These are phyloP conservation scores for Peromyscus eremicus DNA, from an alignment of 2,797 vertebrate species.

Conservation along the genomic window DNA sequence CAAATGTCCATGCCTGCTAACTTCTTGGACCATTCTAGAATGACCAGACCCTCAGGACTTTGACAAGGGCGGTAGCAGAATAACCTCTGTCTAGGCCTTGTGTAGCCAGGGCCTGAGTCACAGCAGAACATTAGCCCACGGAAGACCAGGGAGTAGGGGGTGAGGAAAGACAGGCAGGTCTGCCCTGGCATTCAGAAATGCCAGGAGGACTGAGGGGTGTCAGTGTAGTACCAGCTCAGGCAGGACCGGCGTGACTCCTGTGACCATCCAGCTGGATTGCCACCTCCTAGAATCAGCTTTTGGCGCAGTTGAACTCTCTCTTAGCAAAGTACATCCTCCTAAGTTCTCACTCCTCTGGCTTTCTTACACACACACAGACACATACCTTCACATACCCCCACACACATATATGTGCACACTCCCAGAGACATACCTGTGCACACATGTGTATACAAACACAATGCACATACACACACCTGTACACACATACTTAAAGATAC, in stretches of 20 bases:
- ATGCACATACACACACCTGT: neutral
- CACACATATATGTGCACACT: neutral
- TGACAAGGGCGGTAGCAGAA: neutral
- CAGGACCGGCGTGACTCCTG: neutral
- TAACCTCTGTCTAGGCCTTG: neutral
- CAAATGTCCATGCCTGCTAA: neutral
- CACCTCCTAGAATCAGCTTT: neutral
- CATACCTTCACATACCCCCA: accelerated
- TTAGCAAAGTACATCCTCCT: neutral
- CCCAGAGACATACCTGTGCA: neutral
- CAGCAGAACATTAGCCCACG: neutral
- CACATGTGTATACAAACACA: accelerated
- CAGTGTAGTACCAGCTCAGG: neutral
- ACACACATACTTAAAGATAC: neutral
- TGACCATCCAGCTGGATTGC: neutral
- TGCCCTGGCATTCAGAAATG: neutral
- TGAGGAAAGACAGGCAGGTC: neutral
- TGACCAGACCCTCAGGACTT: neutral
- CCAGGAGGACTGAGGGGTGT: accelerated
- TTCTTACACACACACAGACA: neutral
- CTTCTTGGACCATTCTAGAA: neutral
- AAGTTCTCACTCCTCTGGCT: neutral
- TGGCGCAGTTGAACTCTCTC: neutral
- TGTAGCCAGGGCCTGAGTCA: neutral
- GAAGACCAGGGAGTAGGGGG: neutral